phyloP scores from a whole-genome alignment of 2,888 invertebrate species.

The Tillus elongatus region DNA sequence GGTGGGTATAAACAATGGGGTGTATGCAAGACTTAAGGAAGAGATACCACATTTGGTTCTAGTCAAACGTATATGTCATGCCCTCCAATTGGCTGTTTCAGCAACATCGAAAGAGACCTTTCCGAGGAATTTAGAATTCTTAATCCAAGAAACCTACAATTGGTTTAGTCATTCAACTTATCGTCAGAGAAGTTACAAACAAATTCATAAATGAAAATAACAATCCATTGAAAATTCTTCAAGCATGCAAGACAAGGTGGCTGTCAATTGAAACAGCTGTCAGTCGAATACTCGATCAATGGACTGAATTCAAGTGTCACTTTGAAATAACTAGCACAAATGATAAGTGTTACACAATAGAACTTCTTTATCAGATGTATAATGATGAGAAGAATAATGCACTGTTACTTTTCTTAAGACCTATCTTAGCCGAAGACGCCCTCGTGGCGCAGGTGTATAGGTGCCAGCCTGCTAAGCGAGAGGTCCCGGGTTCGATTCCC shows the following conservation, averaged over 20 bases:
- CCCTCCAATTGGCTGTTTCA: constrained; percentile 30
- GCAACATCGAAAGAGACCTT: constrained; percentile 24
- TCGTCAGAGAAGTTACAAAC: constrained; percentile 21
- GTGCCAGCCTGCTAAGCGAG: too few species aligned
- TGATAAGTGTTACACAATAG: constrained; percentile 24
- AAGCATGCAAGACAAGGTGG: constrained; percentile 25
- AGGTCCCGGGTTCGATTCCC: too few species aligned
- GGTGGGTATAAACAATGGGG: constrained; percentile 33
- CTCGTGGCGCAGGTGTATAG: too few species aligned
- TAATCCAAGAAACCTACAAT: constrained; percentile 26
- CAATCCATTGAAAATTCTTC: constrained; percentile 22
- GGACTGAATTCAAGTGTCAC: constrained; percentile 24
- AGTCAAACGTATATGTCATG: constrained; percentile 33
- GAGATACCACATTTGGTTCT: constrained; percentile 22
- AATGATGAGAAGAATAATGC: constrained; percentile 18
- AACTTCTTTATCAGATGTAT: constrained; percentile 20
- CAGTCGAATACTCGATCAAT: constrained; percentile 17
- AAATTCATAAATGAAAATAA: constrained; percentile 22
- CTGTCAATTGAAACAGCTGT: constrained; percentile 24
- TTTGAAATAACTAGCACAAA: constrained; percentile 9
- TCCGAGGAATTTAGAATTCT: constrained; percentile 24
- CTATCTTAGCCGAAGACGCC: constrained; percentile 19
- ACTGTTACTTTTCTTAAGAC: constrained; percentile 19
- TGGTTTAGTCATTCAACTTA: constrained; percentile 24
- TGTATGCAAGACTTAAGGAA: not conserved